Conservation (phyloP, 2,797 vertebrate genomes). For the Myotis vivesi region DNA sequence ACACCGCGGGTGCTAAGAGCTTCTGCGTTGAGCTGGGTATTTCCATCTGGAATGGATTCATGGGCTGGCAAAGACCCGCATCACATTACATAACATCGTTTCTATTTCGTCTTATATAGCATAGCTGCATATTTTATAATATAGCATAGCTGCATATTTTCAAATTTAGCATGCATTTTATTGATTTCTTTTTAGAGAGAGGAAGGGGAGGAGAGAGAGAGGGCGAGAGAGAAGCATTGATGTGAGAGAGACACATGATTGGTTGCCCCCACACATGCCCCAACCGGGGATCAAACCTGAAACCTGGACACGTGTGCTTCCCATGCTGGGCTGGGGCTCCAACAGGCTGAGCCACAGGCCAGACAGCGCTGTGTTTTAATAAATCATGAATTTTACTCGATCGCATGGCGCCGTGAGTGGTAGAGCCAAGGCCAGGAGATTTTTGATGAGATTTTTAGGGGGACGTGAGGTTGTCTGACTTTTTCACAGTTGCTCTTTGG, state of each 20-base stretch:
- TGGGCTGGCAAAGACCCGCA: neutral
- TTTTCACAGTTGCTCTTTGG: neutral
- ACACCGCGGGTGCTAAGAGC: neutral
- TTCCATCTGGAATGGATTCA: neutral
- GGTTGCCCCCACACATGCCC: no score
- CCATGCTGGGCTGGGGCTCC: no score
- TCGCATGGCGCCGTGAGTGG: neutral
- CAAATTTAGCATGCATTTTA: neutral
- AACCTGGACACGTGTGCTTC: no score
- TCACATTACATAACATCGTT: neutral
- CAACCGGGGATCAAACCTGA: no score
- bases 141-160: no score
- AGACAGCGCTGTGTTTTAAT: neutral
- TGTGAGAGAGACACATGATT: no score
- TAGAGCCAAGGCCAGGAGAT: neutral
- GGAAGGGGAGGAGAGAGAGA: no score
- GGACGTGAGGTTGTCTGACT: neutral
- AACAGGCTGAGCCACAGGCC: no score
- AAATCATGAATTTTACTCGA: neutral
- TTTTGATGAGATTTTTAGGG: neutral
- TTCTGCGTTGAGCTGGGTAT: neutral
- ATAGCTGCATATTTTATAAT: neutral
- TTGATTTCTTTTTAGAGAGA: no score
- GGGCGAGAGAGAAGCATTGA: no score
- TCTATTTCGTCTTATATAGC: neutral